Evolutionary conservation across 2,888 invertebrate species (phyloP), one percentile per base, ranked within the genome.

Genomic region (Sycophila texana): DNA sequence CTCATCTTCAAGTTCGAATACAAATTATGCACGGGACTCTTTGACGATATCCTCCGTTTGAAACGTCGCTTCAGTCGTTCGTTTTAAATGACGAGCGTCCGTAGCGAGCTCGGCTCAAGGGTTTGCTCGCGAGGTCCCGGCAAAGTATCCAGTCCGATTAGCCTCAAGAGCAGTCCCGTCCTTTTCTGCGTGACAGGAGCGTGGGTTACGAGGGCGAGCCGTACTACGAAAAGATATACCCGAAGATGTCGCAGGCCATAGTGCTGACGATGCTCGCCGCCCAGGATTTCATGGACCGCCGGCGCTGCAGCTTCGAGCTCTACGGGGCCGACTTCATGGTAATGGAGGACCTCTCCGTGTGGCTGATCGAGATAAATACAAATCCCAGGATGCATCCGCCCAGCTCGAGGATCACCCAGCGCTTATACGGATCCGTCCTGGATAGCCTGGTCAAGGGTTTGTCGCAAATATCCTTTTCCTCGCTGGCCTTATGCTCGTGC

Each of bases 261-360:
- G 93, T 95, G 16, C 94, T 95, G n/a, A 94, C 96, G 26, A 93
- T 97, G 90, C 91, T 97, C 75, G 94, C 95, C 71, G 95, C 96
- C 70, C 94, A 97, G 89, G 94, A 95, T 83, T 93, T 94, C 82
- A 92, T 95, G 84, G 92, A 94, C 55, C 91, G 93, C 22, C 92
- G 94, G 81, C 93, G 93, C 86, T 95, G 96, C 86, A 94, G 95
- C 77, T 98, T 97, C 90, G 98, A 98, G 89, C 76, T 87, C 13
- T 98, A 96, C 88, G 98, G 98, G 7, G 97, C 97, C 73, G 98
- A 98, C 91, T 98, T 98, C 89, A 95, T 98, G 92, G 89, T 98
- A 55, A 95, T 96, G 77, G 95, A 97, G 86, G 94, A 96, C 85
- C 96, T 94, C 84, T 93, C 94, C 81, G 97, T 97, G 0, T 97